A percentile compares a stretch with the other conserved stretches of the same genome.
These are phyloP conservation scores for Neodiprion pinetum DNA, from an alignment of 1,140 invertebrate species.

Conservation along the genomic window DNA sequence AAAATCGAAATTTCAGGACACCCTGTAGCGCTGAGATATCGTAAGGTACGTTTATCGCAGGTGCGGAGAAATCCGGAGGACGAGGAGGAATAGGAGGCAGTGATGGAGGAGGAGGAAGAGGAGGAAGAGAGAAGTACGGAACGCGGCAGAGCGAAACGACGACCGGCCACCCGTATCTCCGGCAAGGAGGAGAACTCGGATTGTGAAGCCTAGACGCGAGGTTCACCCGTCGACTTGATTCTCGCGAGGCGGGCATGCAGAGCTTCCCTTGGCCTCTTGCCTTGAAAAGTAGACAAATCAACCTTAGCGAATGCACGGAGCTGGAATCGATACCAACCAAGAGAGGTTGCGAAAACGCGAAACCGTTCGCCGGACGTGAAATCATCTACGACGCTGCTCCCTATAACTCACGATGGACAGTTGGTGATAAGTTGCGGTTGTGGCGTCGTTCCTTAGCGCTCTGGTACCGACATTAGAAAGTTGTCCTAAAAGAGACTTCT, in stretches of 20 bases:
- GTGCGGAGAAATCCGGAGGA: constrained; percentile 3
- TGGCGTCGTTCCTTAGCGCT: too few relatives aligned
- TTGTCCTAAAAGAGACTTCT: not conserved
- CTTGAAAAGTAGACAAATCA: not conserved
- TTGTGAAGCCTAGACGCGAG: not conserved
- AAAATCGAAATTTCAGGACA: not conserved
- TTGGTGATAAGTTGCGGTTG: too few relatives aligned
- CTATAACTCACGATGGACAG: too few relatives aligned
- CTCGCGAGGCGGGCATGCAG: too few relatives aligned
- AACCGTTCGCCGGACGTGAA: too few relatives aligned
- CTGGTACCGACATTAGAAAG: not conserved
- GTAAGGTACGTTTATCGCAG: not conserved
- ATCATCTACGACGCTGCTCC: too few relatives aligned
- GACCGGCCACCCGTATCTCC: constrained; percentile 54
- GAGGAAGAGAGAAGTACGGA: constrained; percentile 38
- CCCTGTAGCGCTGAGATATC: not conserved
- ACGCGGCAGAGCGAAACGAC: constrained; percentile 53
- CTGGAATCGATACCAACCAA: too few relatives aligned
- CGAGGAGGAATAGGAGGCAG: not conserved
- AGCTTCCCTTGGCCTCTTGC: too few relatives aligned
- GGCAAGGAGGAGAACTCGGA: constrained; percentile 28
- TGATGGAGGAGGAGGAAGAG: constrained; percentile 19
- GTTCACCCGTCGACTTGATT: not conserved
- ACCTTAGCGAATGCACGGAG: not conserved
- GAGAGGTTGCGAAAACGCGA: too few relatives aligned